phyloP scores from a whole-genome alignment of 2,888 invertebrate genomes.

The Aphidoletes aphidimyza region DNA sequence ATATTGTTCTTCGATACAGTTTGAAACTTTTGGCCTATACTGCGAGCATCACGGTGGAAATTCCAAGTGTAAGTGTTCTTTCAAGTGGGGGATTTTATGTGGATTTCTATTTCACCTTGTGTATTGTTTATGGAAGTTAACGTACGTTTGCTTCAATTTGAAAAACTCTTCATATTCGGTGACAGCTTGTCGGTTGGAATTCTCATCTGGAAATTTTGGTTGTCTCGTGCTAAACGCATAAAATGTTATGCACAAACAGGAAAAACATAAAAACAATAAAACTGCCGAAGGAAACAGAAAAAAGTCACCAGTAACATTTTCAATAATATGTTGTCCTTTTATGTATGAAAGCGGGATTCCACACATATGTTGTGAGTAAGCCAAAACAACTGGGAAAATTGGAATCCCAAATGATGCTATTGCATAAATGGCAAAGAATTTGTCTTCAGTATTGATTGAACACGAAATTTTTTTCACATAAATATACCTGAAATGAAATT shows the following conservation, averaged over 20 bases:
- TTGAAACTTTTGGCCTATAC: no score
- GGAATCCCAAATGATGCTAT: background rate
- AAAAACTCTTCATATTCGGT: slow-evolving; percentile 5
- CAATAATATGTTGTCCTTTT: background rate
- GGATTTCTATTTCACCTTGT: no score
- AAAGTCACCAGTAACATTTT: background rate
- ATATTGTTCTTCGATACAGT: no score
- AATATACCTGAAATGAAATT: background rate
- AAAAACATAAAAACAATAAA: background rate
- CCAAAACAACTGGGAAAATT: background rate
- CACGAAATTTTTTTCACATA: background rate
- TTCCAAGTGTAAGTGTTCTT: no score
- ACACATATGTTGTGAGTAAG: background rate
- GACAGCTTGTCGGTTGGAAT: background rate
- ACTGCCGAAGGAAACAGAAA: background rate
- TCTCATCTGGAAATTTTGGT: background rate
- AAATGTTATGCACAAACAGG: background rate
- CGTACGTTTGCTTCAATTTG: slow-evolving; percentile 1
- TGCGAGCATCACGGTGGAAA: no score
- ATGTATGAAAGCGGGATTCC: slow-evolving; percentile 34
- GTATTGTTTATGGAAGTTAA: no score
- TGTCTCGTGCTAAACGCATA: background rate
- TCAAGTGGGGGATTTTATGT: no score
- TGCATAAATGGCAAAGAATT: background rate
- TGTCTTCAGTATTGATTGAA: background rate